Percentiles rank a stretch among this genome's conserved stretches.
Evolutionary conservation across 2,797 vertebrate species (phyloP).

Genomic region (Anabas testudineus): DNA sequence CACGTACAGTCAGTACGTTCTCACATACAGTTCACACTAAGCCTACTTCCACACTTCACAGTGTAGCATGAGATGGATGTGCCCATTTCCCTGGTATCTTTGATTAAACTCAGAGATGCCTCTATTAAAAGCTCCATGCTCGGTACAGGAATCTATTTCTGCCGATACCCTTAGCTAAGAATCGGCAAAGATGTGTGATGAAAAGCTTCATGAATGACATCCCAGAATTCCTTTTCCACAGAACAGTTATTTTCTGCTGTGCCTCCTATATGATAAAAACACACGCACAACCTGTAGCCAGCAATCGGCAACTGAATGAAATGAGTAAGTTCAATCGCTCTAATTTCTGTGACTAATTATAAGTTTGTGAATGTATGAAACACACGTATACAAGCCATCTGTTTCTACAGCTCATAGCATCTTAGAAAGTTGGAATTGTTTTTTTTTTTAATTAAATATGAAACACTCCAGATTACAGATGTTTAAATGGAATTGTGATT

Average conservation of each 20-base stretch:
- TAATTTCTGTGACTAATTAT: neutral
- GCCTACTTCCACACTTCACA: constrained; percentile 15
- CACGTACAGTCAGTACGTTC: constrained; percentile 13
- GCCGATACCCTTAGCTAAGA: constrained; percentile 47
- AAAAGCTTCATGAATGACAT: constrained; percentile 58
- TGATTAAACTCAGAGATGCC: constrained; percentile 55
- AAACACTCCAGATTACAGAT: constrained; percentile 1
- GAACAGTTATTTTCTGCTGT: constrained; percentile 28
- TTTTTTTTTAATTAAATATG: neutral
- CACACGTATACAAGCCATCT: constrained; percentile 25
- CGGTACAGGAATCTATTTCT: constrained; percentile 55
- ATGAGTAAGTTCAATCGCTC: constrained; percentile 57
- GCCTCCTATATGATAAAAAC: constrained; percentile 45
- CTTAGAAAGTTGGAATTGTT: neutral
- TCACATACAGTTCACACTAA: constrained; percentile 29
- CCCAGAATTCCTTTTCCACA: constrained; percentile 37
- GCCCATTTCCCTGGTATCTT: constrained; percentile 48
- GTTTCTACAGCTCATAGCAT: constrained; percentile 15
- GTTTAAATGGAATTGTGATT: constrained; percentile 20
- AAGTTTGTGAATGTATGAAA: constrained; percentile 31
- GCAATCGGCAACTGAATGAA: constrained; percentile 48
- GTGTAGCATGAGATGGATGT: constrained; percentile 24
- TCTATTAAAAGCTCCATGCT: constrained; percentile 58
- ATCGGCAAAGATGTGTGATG: constrained; percentile 51
- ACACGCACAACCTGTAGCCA: constrained; percentile 46